These are phyloP conservation scores for Neocloeon triangulifer DNA, from an alignment of 1,140 invertebrate genomes.

Conservation along the genomic window DNA sequence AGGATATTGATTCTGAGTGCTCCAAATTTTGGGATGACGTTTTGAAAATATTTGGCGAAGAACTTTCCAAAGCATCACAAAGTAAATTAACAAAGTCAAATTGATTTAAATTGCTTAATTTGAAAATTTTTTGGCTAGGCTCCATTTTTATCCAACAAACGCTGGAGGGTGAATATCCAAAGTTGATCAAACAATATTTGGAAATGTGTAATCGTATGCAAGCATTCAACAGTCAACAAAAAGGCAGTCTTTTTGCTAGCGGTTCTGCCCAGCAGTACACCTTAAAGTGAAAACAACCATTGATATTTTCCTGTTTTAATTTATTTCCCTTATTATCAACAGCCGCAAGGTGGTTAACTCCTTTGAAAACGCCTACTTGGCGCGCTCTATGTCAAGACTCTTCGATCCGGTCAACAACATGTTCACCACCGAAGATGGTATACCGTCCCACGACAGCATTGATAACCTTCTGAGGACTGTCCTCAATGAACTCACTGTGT, in stretches of 20 bases:
- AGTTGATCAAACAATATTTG: constrained; percentile 43
- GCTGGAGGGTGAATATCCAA: constrained; percentile 73
- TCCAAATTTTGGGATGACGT: constrained; percentile 12
- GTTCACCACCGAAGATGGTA: constrained; percentile 33
- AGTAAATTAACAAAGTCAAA: neutral
- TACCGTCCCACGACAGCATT: neutral
- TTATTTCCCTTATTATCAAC: no score
- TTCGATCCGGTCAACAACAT: constrained; percentile 69
- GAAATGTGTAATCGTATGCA: constrained; percentile 36
- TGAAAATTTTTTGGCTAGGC: constrained; percentile 12
- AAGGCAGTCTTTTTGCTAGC: no score
- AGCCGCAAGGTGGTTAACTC: constrained; percentile 23
- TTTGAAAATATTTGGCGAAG: constrained; percentile 8
- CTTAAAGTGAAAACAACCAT: no score
- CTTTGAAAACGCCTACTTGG: constrained; percentile 75
- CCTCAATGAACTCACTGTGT: constrained; percentile 50
- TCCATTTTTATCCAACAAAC: constrained; percentile 60
- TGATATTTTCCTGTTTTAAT: no score
- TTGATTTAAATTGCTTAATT: neutral
- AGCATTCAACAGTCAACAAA: no score
- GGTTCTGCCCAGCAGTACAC: no score
- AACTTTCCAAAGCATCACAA: constrained; percentile 8
- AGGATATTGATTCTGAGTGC: no score
- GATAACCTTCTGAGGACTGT: constrained; percentile 1
- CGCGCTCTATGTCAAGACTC: constrained; percentile 56